Evolutionary conservation across 2,113 vertebrate species (phyloP), one percentile per base, ranked within the genome.

Genomic region (Equus quagga): DNA sequence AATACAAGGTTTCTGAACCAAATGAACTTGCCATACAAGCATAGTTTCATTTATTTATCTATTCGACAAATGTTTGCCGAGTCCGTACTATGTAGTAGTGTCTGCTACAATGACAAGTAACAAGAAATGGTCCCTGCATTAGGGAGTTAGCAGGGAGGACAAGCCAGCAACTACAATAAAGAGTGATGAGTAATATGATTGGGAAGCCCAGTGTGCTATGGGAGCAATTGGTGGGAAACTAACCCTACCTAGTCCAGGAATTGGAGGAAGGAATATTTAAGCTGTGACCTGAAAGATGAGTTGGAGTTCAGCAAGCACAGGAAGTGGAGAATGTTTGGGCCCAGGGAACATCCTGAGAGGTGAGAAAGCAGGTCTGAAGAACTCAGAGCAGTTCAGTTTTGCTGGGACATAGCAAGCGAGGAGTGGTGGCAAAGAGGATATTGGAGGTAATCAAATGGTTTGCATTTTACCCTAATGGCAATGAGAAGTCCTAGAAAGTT

Each of bases 1-100:
- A 95, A 95, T 26, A 62, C 33, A 96, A 82, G 19, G 67, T n/a
- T 92, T 82, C 46, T 95, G 96, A 89, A 62, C 67, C 51, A 79
- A 44, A 89, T 3, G 41, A 76, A 69, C 51, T 80, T 64, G 36
- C n/a, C 44, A 69, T 4, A 56, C 17, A 54, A 31, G 31, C 60
- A 78, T 4, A 69, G 51, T 62, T 79, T 70, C 28, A 67, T 67
- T 11, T 79, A 62, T 82, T 46, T 41, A 64, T 51, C 91, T 51
- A 56, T 64, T 91, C 72, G 73, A 79, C 89, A 78, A 51, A 70
- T 67, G 62, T 93, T 58, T 60, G 44, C 65, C 75, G 89, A 73
- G 24, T 26, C 2, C 44, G 13, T 73, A n/a, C 65, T 44, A 33
- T 33, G 6, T 19, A 88, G 72, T 6, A 60, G 41, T 6, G 2